These are phyloP conservation scores for Chironomus striatipennis DNA, from an alignment of 1,140 invertebrate species.

Conservation along the genomic window DNA sequence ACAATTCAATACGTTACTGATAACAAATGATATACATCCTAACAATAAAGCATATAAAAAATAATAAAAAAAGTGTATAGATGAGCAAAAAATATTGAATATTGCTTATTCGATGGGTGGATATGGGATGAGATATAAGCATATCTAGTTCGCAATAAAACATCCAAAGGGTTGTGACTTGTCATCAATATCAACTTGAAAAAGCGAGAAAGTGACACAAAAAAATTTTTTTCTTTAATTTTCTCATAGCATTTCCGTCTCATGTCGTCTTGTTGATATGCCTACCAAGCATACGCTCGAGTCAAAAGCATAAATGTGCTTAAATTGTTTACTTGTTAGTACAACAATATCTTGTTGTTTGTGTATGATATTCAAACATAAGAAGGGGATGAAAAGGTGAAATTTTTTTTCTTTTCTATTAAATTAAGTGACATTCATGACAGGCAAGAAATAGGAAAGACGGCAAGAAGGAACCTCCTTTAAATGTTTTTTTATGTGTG, in stretches of 20 bases:
- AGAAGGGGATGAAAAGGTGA: neutral
- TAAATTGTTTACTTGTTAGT: no score
- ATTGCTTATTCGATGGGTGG: neutral
- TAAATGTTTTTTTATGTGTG: neutral
- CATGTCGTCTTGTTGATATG: no score
- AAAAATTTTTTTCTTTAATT: no score
- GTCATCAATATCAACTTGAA: neutral
- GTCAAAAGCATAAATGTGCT: no score
- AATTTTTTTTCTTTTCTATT: conserved; percentile 11
- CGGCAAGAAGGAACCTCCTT: neutral
- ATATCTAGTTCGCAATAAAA: neutral
- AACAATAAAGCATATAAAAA: neutral
- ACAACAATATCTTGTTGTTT: neutral
- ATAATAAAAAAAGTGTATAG: neutral
- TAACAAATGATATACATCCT: conserved; percentile 18
- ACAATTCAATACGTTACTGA: neutral
- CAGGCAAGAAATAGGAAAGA: neutral
- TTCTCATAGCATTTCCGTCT: no score
- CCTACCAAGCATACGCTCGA: no score
- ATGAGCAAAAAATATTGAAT: neutral
- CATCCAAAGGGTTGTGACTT: neutral
- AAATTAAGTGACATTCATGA: conserved; percentile 20
- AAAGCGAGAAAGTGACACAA: neutral
- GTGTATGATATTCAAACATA: conserved; percentile 5
- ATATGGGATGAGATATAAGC: neutral